Percentiles rank a stretch among this genome's conserved stretches.
Conservation (phyloP, 2,113 vertebrate species). For the Hystrix brachyura region DNA sequence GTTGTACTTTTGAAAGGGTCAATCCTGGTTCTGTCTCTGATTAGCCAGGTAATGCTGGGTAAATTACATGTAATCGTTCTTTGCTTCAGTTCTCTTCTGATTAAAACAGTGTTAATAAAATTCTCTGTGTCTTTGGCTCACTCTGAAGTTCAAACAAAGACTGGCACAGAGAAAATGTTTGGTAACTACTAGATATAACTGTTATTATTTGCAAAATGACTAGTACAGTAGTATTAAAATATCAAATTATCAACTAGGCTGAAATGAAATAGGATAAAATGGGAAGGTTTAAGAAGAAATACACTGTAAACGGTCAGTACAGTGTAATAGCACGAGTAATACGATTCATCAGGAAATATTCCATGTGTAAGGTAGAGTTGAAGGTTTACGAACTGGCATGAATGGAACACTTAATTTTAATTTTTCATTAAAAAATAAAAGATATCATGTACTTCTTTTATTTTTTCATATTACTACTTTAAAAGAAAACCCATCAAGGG, state of each 20-base stretch:
- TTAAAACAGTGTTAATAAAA: not conserved
- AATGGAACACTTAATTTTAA: not conserved
- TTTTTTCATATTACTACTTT: not conserved
- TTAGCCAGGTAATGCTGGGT: not conserved
- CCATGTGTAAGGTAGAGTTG: not conserved
- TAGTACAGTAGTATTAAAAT: not conserved
- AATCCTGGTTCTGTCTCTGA: not conserved
- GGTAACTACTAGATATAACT: not conserved
- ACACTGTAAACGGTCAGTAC: not conserved
- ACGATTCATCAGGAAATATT: not conserved
- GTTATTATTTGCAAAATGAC: not conserved
- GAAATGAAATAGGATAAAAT: not conserved
- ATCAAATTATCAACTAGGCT: not conserved
- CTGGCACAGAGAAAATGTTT: not conserved
- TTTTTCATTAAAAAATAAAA: conserved; percentile 4
- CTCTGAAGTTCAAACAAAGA: not conserved
- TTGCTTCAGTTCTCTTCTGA: not conserved
- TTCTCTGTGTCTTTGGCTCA: not conserved
- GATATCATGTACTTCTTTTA: not conserved
- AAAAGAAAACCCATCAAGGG: not conserved
- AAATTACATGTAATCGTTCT: not conserved
- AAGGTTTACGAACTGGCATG: not conserved
- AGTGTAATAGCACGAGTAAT: not conserved
- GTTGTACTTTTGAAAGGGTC: not conserved
- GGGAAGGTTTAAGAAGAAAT: not conserved